Evolutionary conservation across 2,888 invertebrate genomes (phyloP).

Genomic region (Eudemis profundana): DNA sequence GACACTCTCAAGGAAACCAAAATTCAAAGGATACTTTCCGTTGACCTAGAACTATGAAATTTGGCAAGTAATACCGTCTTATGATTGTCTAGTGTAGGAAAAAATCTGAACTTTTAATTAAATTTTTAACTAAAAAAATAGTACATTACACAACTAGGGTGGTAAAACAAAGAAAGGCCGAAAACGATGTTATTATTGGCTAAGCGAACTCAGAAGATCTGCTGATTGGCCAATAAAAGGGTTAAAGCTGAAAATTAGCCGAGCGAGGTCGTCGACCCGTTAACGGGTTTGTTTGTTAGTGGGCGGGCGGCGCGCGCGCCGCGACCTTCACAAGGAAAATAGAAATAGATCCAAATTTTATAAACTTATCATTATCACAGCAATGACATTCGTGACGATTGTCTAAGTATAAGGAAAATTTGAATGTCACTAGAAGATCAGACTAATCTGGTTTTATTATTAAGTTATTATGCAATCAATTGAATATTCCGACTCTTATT

Average conservation of each 20-base stretch:
- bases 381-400: slow-evolving; percentile 39
- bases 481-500: no score
- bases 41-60: no score
- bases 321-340: slow-evolving; percentile 73
- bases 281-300: slow-evolving; percentile 67
- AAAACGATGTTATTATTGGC: background rate
- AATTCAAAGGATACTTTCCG: no score
- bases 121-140: no score
- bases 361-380: slow-evolving; percentile 28
- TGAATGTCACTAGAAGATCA: slow-evolving; percentile 23
- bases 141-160: no score
- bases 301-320: slow-evolving; percentile 69
- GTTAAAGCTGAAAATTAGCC: slow-evolving; percentile 50
- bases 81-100: no score
- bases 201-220: slow-evolving; percentile 11
- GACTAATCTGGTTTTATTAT: background rate
- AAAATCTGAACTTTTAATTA: no score
- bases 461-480: background rate
- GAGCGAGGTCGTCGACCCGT: slow-evolving; percentile 61
- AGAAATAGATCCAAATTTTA: slow-evolving; percentile 50
- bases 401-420: slow-evolving; percentile 20
- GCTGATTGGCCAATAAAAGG: slow-evolving; percentile 26
- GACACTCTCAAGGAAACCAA: no score
- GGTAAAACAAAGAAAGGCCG: no score
- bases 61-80: no score